Evolutionary conservation across 2,888 invertebrate genomes (phyloP), one percentile per base, ranked within the genome.

Genomic region (Paralinhomoeus sp.): DNA sequence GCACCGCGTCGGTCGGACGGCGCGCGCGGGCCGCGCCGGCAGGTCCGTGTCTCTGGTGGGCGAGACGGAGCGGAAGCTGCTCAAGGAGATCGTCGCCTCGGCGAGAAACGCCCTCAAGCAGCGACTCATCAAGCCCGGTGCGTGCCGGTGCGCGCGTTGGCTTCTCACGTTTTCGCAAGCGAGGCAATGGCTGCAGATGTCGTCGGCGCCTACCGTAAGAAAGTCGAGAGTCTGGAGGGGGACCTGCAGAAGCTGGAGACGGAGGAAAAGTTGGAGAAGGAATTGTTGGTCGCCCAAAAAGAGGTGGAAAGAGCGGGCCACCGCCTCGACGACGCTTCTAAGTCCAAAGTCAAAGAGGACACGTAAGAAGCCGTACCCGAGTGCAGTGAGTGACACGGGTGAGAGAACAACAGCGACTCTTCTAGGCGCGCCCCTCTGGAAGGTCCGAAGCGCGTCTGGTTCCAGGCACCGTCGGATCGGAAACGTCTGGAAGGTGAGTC

Each of bases 1-100:
- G 55, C 97, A 97, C 66, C 73, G 76, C 64, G 84, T 93, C 12
- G 93, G 93, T 34, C 71, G 93, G 55, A 97, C 93, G 1, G 93
- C 93, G 0, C 73, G 93, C 57, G 93, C 93, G 12, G 91, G 91
- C 0, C 74, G 80, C 43, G 78, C 78, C 15, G 31, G 35, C 2
- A 48, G 61, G 23, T 55, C 93, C 0, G 83, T 97, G 7, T 87
- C 89, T 0, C 68, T 97, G 42, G 85, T 87, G 41, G 89, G 89
- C 0, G 93, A 97, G 64, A 74, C 73, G 46, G 93, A 97, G 66
- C 72, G 93, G 2, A 75, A 73, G 56, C 72, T 93, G 5, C 78
- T 97, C 21, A 89, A 89, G 64, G 78, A 81, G 43, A 78, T 97
- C 20, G 78, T 91, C 36, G 80, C 79, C 62, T 74, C 77, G 51